Conservation (phyloP, 1,140 invertebrate species). For the honey bee (Apis mellifera) region DNA sequence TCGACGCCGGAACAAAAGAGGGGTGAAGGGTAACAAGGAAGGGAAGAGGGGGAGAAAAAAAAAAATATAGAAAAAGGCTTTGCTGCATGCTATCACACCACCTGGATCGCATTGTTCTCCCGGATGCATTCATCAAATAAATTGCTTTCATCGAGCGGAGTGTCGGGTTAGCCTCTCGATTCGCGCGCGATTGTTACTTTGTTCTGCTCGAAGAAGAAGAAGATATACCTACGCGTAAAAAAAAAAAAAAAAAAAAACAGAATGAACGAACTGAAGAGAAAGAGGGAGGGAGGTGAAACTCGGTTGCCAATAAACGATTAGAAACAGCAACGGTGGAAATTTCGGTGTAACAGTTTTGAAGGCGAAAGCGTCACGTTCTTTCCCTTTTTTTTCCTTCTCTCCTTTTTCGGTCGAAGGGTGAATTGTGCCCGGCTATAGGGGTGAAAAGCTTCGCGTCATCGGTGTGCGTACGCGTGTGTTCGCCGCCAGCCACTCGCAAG, state of each 20-base stretch:
- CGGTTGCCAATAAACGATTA: constrained; percentile 8
- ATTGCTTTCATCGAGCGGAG: constrained; percentile 51
- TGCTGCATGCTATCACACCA: constrained; percentile 48
- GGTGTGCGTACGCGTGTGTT: constrained; percentile 34
- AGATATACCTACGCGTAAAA: not conserved
- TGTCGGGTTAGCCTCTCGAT: constrained; percentile 50
- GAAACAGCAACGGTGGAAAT: constrained; percentile 25
- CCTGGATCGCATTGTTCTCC: constrained; percentile 57
- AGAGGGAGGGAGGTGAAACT: not conserved
- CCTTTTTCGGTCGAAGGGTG: constrained; percentile 14
- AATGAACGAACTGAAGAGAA: not conserved
- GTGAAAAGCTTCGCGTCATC: constrained; percentile 55
- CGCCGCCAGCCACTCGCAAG: constrained; percentile 59
- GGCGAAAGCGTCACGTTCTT: constrained; percentile 22
- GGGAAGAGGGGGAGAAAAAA: not conserved
- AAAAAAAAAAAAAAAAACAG: not conserved
- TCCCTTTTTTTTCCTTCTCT: constrained; percentile 7
- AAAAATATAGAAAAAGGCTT: constrained; percentile 33
- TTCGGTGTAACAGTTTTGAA: constrained; percentile 16
- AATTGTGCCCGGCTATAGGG: constrained; percentile 35
- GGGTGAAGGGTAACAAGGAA: constrained; percentile 6
- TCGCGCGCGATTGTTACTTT: constrained; percentile 47
- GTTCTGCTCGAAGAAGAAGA: not conserved
- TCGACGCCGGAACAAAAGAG: constrained; percentile 29
- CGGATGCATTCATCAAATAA: constrained; percentile 50